Evolutionary conservation across 2,797 vertebrate genomes (phyloP), one percentile per base, ranked within the genome.

Genomic region (Platalea minor): DNA sequence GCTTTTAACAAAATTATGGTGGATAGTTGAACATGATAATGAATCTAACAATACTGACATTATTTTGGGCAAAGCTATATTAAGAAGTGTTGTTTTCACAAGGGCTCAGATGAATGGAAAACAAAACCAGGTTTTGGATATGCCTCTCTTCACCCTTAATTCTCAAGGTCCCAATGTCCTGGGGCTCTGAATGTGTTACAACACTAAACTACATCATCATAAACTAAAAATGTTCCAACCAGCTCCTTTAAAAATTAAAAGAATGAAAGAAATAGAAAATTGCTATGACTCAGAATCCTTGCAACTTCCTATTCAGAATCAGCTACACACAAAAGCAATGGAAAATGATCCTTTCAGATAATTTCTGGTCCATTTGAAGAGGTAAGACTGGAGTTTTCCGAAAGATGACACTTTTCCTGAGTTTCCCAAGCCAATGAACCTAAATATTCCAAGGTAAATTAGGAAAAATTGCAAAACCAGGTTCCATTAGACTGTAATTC

Each of bases 161-260:
- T 92, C 70, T 91, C 65, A 81, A 84, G 70, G 61, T 75, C 65
- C 76, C 70, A 21, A 53, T 78, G 69, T 88, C 65, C 85, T 53
- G 35, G 85, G 87, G 82, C 80, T 92, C 74, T 91, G 68, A 81
- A 89, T 91, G 28, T 88, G 75, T 77, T 72, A 33, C 64, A 91
- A 17, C 74, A 76, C 41, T 19, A 48, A 33, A 41, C 35, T 89
- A 6, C 51, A 60, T 59, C 84, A 72, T 46, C 61, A 80, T 7
- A 69, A 91, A 88, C n/a, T 68, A 89, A 81, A 92, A 84, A 60
- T 54, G 13, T 94, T 91, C 65, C 69, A 90, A 45, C 7, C 9
- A 75, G 9, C 5, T 75, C 12, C 11, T 60, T 72, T 51, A 65
- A 72, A 78, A 78, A 70, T 56, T 37, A 43, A 70, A 87, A 72